Conservation (phyloP, 1,140 invertebrate species). For the Bombus terrestris region DNA sequence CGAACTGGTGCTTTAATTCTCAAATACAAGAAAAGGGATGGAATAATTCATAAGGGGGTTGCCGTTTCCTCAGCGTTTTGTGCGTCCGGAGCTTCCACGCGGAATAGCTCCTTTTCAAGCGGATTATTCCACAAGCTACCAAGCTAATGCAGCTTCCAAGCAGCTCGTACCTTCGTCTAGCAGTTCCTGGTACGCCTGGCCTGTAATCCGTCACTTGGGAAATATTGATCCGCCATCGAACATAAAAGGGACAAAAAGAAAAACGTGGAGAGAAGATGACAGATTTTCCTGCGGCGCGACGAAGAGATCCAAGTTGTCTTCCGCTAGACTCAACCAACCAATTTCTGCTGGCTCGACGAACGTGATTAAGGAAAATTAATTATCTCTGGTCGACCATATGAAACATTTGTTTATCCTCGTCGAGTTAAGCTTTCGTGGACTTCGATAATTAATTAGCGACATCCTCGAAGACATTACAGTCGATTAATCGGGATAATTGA, state of each 20-base stretch:
- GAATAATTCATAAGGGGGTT: background rate
- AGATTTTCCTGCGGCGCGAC: background rate
- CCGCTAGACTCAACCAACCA: too few relatives aligned
- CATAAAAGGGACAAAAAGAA: background rate
- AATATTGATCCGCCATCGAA: background rate
- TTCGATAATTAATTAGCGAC: background rate
- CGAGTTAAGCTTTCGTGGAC: background rate
- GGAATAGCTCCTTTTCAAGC: background rate
- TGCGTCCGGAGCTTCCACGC: background rate
- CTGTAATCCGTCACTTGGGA: constrained; percentile 24
- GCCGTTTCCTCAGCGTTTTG: background rate
- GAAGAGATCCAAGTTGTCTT: background rate
- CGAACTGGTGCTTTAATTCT: background rate
- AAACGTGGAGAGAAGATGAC: background rate
- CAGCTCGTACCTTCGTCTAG: background rate
- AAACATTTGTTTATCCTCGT: background rate
- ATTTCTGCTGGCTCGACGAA: background rate
- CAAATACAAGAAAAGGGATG: background rate
- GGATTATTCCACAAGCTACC: background rate
- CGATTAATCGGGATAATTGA: background rate
- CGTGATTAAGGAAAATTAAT: constrained; percentile 14
- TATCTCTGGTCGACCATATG: background rate
- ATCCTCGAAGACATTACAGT: background rate
- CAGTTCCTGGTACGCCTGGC: too few relatives aligned
- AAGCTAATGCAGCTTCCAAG: background rate